Base-by-base conservation (phyloP, 53 echinoderm and acorn worm species). In the Glandiceps talaboti region DNA sequence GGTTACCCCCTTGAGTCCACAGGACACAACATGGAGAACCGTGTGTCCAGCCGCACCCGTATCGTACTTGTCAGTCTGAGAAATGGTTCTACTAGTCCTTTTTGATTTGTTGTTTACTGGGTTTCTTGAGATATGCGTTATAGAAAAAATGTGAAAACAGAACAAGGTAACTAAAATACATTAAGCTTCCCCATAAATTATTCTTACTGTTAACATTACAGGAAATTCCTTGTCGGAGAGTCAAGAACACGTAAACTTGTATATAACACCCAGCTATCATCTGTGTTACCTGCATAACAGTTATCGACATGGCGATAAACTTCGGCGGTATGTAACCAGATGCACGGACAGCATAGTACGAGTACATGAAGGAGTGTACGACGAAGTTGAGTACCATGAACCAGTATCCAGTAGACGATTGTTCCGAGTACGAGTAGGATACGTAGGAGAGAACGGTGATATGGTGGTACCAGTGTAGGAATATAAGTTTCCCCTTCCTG, bases 111-210 rank as follows among this genome's bases (percentile, higher is more conserved):
- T n/a, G n/a, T n/a, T n/a, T n/a, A n/a, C n/a, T n/a, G n/a, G 33
- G 32, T 77, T 87, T 87, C 1, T 30, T 82, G 30, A 94, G 64
- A 72, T 94, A 94, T 14, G 83, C 74, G 75, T 87, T 72, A 78
- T 82, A 78, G 88, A 97, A 97, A 76, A 97, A 97, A 79, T 93
- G 81, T 25, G 85, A 89, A 76, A 97, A 97, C 12, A 97, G 89
- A n/a, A 87, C 33, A 26, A 91, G 79, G 79, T 97, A 97, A 75
- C 91, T 91, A 82, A 93, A 84, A 77, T 97, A 97, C 89, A 97
- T 85, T 31, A 78, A 30, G 33, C 87, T 78, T 26, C 88, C 83
- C 10, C 82, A 74, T 30, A 83, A 32, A 26, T 92, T 77, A 31
- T 77, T 85, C 0, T 77, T 73, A 25, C 77, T 77, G 25, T 27